Evolutionary conservation across 2,113 vertebrate genomes (phyloP).

Genomic region (Xiphophorus maculatus): DNA sequence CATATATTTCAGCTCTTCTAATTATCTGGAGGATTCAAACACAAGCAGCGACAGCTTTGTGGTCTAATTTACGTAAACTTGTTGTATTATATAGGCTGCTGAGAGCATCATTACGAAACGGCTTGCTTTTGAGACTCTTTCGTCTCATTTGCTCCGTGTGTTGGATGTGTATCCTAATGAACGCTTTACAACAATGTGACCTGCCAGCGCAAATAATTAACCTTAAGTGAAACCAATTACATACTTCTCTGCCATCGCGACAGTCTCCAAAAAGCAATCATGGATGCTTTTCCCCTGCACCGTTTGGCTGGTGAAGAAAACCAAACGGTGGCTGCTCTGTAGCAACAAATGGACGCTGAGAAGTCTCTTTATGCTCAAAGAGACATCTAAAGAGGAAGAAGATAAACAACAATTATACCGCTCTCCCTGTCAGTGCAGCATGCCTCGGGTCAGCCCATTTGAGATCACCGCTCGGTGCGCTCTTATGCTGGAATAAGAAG

Average conservation of each 20-base stretch:
- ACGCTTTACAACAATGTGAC: constrained; percentile 81
- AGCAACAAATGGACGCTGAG: constrained; percentile 77
- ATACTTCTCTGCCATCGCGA: constrained; percentile 72
- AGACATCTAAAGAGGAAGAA: constrained; percentile 73
- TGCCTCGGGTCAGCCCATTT: constrained; percentile 80
- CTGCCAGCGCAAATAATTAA: constrained; percentile 85
- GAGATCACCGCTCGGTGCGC: constrained; percentile 78
- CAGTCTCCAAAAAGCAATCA: constrained; percentile 73
- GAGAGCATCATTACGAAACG: constrained; percentile 79
- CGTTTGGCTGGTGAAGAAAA: constrained; percentile 74
- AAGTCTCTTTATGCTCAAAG: constrained; percentile 74
- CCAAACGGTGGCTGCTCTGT: constrained; percentile 71
- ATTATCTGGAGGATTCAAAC: constrained; percentile 63
- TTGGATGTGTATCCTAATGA: constrained; percentile 83
- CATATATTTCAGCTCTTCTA: constrained; percentile 49
- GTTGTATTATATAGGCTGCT: constrained; percentile 81
- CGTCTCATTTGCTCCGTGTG: constrained; percentile 81
- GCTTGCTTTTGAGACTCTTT: constrained; percentile 68
- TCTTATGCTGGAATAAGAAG: constrained; percentile 79
- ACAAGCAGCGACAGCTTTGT: constrained; percentile 73
- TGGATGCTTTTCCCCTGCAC: constrained; percentile 69
- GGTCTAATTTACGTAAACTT: constrained; percentile 83
- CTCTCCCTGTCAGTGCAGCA: constrained; percentile 74
- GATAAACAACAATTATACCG: constrained; percentile 82
- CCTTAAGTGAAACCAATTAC: constrained; percentile 84